These are phyloP conservation scores for Galeruca laticollis DNA, from an alignment of 2,888 invertebrate species.

Conservation along the genomic window DNA sequence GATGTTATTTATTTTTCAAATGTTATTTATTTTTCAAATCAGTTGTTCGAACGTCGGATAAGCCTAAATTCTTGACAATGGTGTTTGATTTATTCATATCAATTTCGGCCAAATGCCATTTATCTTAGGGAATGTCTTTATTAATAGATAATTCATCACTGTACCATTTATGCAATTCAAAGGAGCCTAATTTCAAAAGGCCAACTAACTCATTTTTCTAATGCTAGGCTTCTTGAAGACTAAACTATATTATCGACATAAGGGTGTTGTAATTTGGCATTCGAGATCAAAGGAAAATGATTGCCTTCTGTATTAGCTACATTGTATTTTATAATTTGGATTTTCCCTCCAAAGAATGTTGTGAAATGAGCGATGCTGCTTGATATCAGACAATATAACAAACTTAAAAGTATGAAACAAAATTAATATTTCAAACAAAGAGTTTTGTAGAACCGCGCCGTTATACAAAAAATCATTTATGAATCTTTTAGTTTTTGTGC, in stretches of 20 bases:
- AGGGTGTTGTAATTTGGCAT: constrained; percentile 24
- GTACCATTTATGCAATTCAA: constrained; percentile 38
- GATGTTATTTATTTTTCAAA: too few relatives aligned
- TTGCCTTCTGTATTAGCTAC: neutral
- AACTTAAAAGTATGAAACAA: too few relatives aligned
- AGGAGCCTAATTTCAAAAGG: constrained; percentile 28
- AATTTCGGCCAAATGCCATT: constrained; percentile 28
- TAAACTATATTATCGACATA: constrained; percentile 40
- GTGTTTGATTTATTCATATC: constrained; percentile 29
- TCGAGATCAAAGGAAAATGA: constrained; percentile 30
- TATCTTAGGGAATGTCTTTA: constrained; percentile 25
- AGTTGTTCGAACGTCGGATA: constrained; percentile 24
- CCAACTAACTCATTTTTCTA: constrained; percentile 31
- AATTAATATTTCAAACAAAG: too few relatives aligned
- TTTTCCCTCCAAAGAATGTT: too few relatives aligned
- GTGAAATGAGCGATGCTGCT: too few relatives aligned
- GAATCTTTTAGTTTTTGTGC: too few relatives aligned
- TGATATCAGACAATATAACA: too few relatives aligned
- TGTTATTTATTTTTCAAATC: constrained; percentile 19
- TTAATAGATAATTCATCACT: constrained; percentile 23
- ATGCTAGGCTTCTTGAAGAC: constrained; percentile 16
- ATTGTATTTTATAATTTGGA: too few relatives aligned
- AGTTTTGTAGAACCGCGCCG: too few relatives aligned
- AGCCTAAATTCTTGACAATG: constrained; percentile 29
- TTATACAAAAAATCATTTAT: too few relatives aligned